These are phyloP conservation scores for Pedetes capensis DNA, from an alignment of 2,113 vertebrate genomes.

Conservation along the genomic window DNA sequence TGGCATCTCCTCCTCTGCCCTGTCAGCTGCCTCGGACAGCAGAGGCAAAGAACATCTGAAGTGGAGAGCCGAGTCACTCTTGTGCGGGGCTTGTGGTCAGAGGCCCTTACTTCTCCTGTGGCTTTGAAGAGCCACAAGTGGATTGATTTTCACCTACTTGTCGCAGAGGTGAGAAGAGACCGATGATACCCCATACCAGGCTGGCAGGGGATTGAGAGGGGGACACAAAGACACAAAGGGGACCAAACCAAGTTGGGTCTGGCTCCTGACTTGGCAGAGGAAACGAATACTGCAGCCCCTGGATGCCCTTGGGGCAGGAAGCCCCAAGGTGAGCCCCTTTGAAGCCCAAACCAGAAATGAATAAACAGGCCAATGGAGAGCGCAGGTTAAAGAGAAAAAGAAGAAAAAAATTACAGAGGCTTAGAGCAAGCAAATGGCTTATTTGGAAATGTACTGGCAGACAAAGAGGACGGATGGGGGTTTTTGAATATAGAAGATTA, in stretches of 20 bases:
- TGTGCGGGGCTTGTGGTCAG: neutral
- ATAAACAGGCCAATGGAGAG: neutral
- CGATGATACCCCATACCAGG: neutral
- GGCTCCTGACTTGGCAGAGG: constrained; percentile 13
- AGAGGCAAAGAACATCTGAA: neutral
- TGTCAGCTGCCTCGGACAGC: neutral
- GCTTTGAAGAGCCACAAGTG: neutral
- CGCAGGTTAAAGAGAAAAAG: constrained; percentile 23
- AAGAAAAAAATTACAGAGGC: constrained; percentile 60
- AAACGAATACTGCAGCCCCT: neutral
- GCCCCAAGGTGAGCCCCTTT: neutral
- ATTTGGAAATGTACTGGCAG: constrained; percentile 73
- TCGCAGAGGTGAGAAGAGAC: neutral
- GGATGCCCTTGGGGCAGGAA: neutral
- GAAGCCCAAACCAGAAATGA: neutral
- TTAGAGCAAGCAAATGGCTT: constrained; percentile 70
- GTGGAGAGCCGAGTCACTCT: neutral
- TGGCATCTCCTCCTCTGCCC: neutral
- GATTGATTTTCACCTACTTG: neutral
- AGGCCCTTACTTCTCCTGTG: neutral
- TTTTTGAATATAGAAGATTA: constrained; percentile 82
- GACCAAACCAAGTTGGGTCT: neutral
- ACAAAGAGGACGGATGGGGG: constrained; percentile 53
- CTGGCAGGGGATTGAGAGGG: neutral
- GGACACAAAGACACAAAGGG: neutral